Evolutionary conservation across 2,797 vertebrate species (phyloP).

Genomic region (Scleropages formosus): DNA sequence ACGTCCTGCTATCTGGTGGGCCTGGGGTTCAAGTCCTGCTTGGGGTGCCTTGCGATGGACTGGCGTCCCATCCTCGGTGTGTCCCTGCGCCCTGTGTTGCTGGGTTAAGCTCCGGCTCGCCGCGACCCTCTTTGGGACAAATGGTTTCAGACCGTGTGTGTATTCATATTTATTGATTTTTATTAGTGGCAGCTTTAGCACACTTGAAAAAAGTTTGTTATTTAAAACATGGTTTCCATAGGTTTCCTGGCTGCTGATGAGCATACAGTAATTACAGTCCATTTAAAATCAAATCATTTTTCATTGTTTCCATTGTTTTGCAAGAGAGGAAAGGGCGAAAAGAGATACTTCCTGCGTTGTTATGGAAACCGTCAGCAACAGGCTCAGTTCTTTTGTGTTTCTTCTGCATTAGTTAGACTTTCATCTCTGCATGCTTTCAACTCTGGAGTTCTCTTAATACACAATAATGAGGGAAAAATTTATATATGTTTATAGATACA

Average conservation of each 20-base stretch:
- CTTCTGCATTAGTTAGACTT: conserved; percentile 1
- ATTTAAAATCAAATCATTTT: conserved; percentile 17
- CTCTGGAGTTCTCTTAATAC: neutral
- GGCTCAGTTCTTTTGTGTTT: neutral
- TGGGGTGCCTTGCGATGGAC: too few relatives aligned
- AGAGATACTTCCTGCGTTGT: conserved; percentile 37
- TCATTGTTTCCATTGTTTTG: neutral
- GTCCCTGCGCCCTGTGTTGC: too few relatives aligned
- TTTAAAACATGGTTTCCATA: neutral
- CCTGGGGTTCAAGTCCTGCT: too few relatives aligned
- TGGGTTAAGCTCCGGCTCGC: conserved; percentile 2
- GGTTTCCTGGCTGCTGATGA: neutral
- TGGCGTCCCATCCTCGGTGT: too few relatives aligned
- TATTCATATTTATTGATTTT: too few relatives aligned
- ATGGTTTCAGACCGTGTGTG: too few relatives aligned
- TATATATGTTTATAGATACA: too few relatives aligned
- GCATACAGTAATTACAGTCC: neutral
- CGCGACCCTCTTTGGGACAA: too few relatives aligned
- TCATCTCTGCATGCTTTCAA: conserved; percentile 7
- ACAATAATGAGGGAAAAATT: conserved; percentile 5
- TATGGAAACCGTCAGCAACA: conserved; percentile 33
- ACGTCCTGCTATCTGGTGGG: too few relatives aligned
- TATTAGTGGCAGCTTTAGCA: too few relatives aligned
- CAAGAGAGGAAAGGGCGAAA: conserved; percentile 22
- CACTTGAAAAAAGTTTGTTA: too few relatives aligned